Base-by-base conservation (phyloP, 1,140 invertebrate species). In the Micrasema longulum region DNA sequence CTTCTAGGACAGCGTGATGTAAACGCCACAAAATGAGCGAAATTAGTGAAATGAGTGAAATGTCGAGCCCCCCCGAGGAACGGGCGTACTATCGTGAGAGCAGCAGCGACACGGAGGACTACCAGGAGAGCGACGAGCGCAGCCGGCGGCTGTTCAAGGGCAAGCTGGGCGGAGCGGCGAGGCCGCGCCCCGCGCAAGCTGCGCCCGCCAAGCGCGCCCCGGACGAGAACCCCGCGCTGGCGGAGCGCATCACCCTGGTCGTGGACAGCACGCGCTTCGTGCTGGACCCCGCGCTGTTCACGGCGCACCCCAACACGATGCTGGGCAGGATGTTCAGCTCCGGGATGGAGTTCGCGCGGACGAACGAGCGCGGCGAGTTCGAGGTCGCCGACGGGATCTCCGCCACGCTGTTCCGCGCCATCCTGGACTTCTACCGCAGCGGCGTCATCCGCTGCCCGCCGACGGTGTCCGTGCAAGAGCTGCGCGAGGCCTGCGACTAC, bases 301-400 rank as follows among this genome's bases (percentile, higher is more conserved):
- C 93, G 7, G 92, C 93, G 1, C 92, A 96, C 84, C 95, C 95
- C 4, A 95, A 97, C 80, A 97, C 96, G 0, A 96, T 97, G 94
- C 77, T 96, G 4, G 97, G 97, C 20, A 91, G 97, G 78, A 99
- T 99, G 97, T 98, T 98, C 80, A 96, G 94, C 80, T 95, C 95
- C 14, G 94, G 95, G 48, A 87, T 97, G 57, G 96, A 98, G 76
- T 96, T 96, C 80, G 94, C 94, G 0, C 92, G 96, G 79, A 91
- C 96, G 1, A 99, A 99, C 83, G 96, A 98, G 74, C 85, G 95
- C 9, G 97, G 98, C 1, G 98, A 99, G 83, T 99, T 94, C 83
- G 95, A 99, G 79, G 94, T 99, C 20, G 97, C 97, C n/a, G 97
- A 99, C 73, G 98, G 98, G 0, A 96, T 99, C 73, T 96, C 97